Base-by-base conservation (phyloP, 1,140 invertebrate genomes). In the Globodera rostochiensis region DNA sequence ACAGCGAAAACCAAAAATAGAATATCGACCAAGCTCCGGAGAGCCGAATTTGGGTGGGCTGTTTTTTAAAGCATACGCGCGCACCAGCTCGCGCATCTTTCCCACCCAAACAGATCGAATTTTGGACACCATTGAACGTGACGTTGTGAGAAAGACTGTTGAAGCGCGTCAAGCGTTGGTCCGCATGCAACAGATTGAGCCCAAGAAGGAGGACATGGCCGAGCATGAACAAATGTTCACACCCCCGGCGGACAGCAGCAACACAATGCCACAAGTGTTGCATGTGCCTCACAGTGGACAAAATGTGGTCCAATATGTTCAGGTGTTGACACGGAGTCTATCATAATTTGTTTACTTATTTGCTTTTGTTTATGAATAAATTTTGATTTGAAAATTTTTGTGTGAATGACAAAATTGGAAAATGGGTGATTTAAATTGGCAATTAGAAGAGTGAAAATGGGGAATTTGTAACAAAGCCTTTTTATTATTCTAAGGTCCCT, bases 161-260 rank as follows among this genome's bases (percentile, higher is more conserved):
- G 81, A 83, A 46, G 82, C 82, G 19, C 74, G 81, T 13, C 82
- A 85, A 82, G 82, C 73, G 19, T 60, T 84, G 21, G 15, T 83
- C 1, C 60, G 69, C 11, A 73, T 46, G 79, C 79, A 79, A 19
- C 79, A 80, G 49, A 53, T 47, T 80, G 79, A 73, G 64, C 49
- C 70, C 11, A 78, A 78, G 49, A 78, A 78, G 57, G 77, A 78
- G 46, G 77, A 78, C 6, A 4, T 60, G 5, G 13, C 25, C 19
- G 74, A 57, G 6, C 21, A 21, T 57, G 57, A 64, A 19, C 57
- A 64, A 19, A 15, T 64, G 57, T 64, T 64, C 57, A 64, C 57
- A 19, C 6, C 57, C 15, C 13, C 19, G 57, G 57, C 11, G 1
- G 57, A 19, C 57, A 76, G 70, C 21, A 70, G 6, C 77, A 78